Conservation (phyloP, 2,888 invertebrate species). For the Mylabris sibirica region DNA sequence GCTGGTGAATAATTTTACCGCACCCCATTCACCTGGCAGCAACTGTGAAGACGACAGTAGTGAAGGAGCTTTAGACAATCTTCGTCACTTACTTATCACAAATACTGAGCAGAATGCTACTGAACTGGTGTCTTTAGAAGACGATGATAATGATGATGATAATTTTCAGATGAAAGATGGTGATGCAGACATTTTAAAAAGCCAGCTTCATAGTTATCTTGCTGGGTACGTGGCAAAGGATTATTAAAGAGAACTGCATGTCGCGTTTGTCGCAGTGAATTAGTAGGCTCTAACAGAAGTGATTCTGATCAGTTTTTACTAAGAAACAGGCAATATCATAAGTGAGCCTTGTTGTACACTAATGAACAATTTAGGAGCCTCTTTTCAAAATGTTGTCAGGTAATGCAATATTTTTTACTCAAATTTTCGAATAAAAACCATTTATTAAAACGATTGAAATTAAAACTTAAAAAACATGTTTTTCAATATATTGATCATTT, state of each 20-base stretch:
- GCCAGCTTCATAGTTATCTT: too few relatives aligned
- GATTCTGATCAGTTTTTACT: too few relatives aligned
- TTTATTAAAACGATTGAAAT: background rate
- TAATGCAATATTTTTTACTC: background rate
- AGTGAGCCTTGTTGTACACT: background rate
- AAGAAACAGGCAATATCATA: too few relatives aligned
- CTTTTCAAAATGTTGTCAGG: background rate
- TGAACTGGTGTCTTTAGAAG: too few relatives aligned
- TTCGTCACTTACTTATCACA: background rate
- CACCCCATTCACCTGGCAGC: constrained; percentile 18
- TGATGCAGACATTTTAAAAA: too few relatives aligned
- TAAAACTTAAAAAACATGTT: background rate
- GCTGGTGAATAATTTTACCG: constrained; percentile 25
- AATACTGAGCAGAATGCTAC: too few relatives aligned
- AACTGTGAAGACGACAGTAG: constrained; percentile 24
- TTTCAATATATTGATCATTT: background rate
- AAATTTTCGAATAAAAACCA: background rate
- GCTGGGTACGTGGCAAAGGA: too few relatives aligned
- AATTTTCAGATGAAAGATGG: too few relatives aligned
- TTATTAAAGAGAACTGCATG: too few relatives aligned
- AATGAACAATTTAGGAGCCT: constrained; percentile 6
- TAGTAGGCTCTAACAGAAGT: too few relatives aligned
- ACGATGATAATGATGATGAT: too few relatives aligned
- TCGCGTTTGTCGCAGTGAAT: too few relatives aligned
- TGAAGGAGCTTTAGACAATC: constrained; percentile 2